Conservation (phyloP, 2,888 invertebrate genomes). For the Anthophora plumipes region DNA sequence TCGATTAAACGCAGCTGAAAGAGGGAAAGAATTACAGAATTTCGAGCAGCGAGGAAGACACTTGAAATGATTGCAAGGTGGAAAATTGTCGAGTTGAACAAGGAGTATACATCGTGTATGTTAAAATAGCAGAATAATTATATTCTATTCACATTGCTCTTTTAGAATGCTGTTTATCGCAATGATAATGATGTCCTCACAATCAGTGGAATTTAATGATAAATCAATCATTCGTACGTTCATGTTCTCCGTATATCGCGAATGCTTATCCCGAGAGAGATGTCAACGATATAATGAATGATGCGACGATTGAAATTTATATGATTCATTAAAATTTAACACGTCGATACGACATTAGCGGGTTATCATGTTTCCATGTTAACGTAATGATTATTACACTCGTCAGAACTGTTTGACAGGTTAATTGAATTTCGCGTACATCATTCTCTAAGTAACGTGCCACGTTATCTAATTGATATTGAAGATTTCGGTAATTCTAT, state of each 20-base stretch:
- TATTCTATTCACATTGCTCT: background rate
- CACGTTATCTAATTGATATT: background rate
- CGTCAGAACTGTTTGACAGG: background rate
- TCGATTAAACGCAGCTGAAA: background rate
- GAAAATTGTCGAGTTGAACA: background rate
- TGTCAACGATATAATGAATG: background rate
- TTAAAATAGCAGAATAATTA: background rate
- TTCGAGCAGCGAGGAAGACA: background rate
- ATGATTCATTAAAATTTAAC: constrained; percentile 9
- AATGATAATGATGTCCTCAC: background rate
- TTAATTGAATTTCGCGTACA: background rate
- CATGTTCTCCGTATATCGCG: background rate
- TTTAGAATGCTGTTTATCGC: background rate
- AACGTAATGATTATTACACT: background rate
- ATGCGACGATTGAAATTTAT: background rate
- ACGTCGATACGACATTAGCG: background rate
- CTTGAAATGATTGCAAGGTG: background rate
- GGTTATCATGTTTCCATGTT: background rate
- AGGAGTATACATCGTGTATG: no score
- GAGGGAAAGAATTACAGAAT: background rate
- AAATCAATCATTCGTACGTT: background rate
- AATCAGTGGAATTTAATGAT: background rate
- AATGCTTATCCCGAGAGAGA: background rate
- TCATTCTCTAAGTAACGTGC: background rate
- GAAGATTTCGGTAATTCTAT: background rate